Conservation (phyloP, 2,113 vertebrate genomes). For the Tiliqua scincoides region DNA sequence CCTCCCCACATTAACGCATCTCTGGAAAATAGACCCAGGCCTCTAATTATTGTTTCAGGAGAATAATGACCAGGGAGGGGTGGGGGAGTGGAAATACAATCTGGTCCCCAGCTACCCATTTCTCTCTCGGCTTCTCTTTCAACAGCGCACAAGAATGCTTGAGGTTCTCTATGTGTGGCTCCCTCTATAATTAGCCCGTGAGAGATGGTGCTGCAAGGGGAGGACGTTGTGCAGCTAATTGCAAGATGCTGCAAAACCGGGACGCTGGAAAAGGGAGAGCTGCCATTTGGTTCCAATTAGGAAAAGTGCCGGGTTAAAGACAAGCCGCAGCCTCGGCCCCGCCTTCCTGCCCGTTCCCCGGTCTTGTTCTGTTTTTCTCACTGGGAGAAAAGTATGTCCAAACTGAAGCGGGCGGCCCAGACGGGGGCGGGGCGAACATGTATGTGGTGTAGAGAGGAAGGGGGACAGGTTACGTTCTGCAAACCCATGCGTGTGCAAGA, state of each 20-base stretch:
- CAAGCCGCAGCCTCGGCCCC: neutral
- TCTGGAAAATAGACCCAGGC: constrained; percentile 19
- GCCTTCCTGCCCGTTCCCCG: neutral
- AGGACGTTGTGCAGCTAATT: constrained; percentile 46
- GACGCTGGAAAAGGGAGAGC: neutral
- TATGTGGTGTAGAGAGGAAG: neutral
- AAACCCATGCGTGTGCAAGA: neutral
- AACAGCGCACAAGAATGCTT: constrained; percentile 8
- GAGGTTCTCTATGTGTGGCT: constrained; percentile 16
- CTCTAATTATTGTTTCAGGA: constrained; percentile 30
- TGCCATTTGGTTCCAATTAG: constrained; percentile 33
- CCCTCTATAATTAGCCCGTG: constrained; percentile 46
- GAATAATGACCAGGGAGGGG: neutral
- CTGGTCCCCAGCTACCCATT: neutral
- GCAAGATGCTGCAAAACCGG: constrained; percentile 58
- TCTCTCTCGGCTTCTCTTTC: neutral
- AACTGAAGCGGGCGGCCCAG: neutral
- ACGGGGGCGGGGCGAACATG: no score
- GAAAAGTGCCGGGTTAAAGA: constrained; percentile 38
- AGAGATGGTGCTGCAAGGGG: constrained; percentile 43
- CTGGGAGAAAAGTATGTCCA: neutral
- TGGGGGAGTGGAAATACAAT: neutral
- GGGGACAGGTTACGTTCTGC: no score
- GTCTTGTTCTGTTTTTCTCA: neutral
- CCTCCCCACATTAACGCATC: neutral